Base-by-base conservation (phyloP, 2,888 invertebrate genomes). In the Oligia strigilis region DNA sequence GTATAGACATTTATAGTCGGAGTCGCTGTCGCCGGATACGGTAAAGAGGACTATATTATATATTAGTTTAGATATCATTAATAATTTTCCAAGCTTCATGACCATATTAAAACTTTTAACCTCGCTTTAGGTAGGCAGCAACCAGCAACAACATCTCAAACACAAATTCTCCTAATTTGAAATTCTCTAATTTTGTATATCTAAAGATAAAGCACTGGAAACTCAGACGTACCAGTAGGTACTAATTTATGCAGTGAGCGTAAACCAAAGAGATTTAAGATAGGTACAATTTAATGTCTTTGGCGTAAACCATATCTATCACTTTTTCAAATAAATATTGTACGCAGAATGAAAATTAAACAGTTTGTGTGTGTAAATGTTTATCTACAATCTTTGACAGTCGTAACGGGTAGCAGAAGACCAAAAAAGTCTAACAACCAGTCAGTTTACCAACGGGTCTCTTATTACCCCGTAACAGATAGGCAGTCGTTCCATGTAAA, bases 271-370 rank as follows among this genome's bases (percentile, higher is more conserved):
- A 29, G 29, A 29, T n/a, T n/a, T n/a, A n/a, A n/a, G n/a, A n/a
- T n/a, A n/a, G n/a, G n/a, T n/a, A n/a, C n/a, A n/a, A n/a, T n/a
- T n/a, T n/a, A n/a, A n/a, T n/a, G n/a, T n/a, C n/a, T n/a, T n/a
- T n/a, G n/a, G n/a, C n/a, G n/a, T n/a, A n/a, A n/a, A n/a, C n/a
- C n/a, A n/a, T n/a, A n/a, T 73, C n/a, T 69, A 75, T 60, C 62
- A 75, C 23, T 36, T 76, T 62, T 29, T 74, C 55, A 58, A 73
- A 81, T 77, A 80, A 87, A 82, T 83, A 23, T 75, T 69, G 55
- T 76, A 78, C 76, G 65, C 55, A 65, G 17, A 49, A 77, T 71
- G 80, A 79, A 88, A 81, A 80, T 83, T 72, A 75, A 88, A 67
- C 49, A 67, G 64, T 75, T 49, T 62, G 49, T 71, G 0, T 55